Conservation (phyloP, 1,140 invertebrate species). For the Euura lappo region DNA sequence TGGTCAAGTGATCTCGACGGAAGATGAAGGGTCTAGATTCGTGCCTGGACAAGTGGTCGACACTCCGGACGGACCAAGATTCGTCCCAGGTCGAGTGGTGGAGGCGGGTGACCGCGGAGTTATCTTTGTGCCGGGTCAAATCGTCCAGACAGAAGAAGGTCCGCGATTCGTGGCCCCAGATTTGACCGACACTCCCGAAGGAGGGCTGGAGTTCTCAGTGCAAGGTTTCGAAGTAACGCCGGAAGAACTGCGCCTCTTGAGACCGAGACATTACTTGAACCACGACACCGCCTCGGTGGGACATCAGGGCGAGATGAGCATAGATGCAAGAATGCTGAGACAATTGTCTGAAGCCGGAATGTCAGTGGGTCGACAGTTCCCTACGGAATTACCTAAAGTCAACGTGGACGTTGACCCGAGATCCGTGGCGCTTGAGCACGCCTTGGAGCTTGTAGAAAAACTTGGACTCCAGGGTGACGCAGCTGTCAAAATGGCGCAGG, state of each 20-base stretch:
- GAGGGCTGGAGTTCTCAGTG: slow-evolving; percentile 72
- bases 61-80: slow-evolving; percentile 72
- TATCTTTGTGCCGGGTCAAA: slow-evolving; percentile 73
- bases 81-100: slow-evolving; percentile 75
- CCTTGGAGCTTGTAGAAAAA: slow-evolving; percentile 53
- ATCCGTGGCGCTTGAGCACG: slow-evolving; percentile 53
- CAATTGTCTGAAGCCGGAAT: slow-evolving; percentile 75
- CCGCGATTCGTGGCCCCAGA: slow-evolving; percentile 75
- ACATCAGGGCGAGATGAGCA: slow-evolving; percentile 66
- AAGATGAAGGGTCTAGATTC: slow-evolving; percentile 73
- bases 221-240: slow-evolving; percentile 78
- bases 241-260: slow-evolving; percentile 70
- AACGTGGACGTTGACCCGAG: slow-evolving; percentile 68
- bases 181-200: slow-evolving; percentile 68
- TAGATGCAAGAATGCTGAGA: slow-evolving; percentile 71
- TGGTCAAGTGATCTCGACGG: slow-evolving; percentile 75
- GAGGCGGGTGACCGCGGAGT: slow-evolving; percentile 70
- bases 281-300: slow-evolving; percentile 61
- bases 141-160: slow-evolving; percentile 75
- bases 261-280: slow-evolving; percentile 59
- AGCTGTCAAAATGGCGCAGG: slow-evolving; percentile 58
- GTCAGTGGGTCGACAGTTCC: slow-evolving; percentile 70
- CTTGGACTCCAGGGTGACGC: slow-evolving; percentile 52
- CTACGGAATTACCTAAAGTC: slow-evolving; percentile 67
- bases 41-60: slow-evolving; percentile 78